Conservation (phyloP, 2,888 invertebrate genomes). For the Empis livida region DNA sequence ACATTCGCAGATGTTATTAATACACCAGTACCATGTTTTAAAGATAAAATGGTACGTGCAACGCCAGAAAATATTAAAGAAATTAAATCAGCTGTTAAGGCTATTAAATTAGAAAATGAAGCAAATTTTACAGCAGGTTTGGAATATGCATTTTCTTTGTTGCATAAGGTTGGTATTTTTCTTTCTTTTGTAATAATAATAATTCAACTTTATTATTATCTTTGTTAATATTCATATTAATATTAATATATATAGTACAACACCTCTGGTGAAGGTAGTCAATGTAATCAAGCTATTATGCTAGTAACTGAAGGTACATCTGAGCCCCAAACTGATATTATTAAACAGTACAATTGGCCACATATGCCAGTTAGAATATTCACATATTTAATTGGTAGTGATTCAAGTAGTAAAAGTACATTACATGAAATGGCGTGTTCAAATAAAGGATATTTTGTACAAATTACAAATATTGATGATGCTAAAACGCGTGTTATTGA, state of each 20-base stretch:
- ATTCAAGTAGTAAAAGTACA: conserved; percentile 73
- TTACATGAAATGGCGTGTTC: conserved; percentile 92
- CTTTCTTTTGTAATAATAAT: background rate
- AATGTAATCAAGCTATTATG: conserved; percentile 98
- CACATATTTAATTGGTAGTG: conserved; percentile 89
- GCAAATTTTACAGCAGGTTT: conserved; percentile 89
- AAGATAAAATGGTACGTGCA: conserved; percentile 76
- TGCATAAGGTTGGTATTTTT: conserved; percentile 55
- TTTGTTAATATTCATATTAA: conserved; percentile 7
- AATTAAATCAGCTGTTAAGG: conserved; percentile 61
- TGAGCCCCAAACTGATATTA: conserved; percentile 48
- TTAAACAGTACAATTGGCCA: conserved; percentile 78
- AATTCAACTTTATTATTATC: conserved; percentile 1
- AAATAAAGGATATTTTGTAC: conserved; percentile 78
- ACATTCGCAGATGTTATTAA: conserved; percentile 73
- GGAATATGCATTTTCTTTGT: conserved; percentile 81
- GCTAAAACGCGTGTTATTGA: conserved; percentile 86
- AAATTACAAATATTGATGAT: conserved; percentile 78
- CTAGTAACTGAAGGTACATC: conserved; percentile 90
- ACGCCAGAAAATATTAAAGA: conserved; percentile 71
- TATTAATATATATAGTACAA: conserved; percentile 47
- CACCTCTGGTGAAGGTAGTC: conserved; percentile 71
- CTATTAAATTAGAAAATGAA: conserved; percentile 60
- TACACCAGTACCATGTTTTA: conserved; percentile 82
- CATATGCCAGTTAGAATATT: conserved; percentile 92